Base-by-base conservation (phyloP, 2,888 invertebrate genomes). In the Odontomyia ornata region DNA sequence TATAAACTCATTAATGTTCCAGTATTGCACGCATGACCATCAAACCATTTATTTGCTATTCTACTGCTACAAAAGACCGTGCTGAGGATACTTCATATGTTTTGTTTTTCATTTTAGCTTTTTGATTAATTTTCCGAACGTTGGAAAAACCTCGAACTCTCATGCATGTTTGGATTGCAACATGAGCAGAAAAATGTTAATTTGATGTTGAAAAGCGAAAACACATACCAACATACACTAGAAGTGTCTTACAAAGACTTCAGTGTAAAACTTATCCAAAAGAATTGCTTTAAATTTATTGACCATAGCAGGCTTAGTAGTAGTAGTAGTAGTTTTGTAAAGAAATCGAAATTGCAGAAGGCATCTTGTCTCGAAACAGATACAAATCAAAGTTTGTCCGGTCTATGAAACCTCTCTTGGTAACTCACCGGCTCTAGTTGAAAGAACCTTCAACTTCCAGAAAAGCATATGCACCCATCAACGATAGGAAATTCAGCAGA, bases 1-100 rank as follows among this genome's bases (percentile, higher is more conserved):
- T 21, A 23, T 46, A 30, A n/a, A 69, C 18, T 46, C 47, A 46
- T 47, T 69, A 1, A 1, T 43, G 28, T 57, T 23, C 73, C 36
- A 60, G 60, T 73, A 73, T 73, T 73, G 73, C 73, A 73, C 73
- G 73, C 73, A 73, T 73, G 60, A 57, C 60, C 60, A 73, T 69
- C 69, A 69, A 65, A 30, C 65, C 30, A 62, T 46, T 47, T n/a
- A 11, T 23, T n/a, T 60, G 21, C 21, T 7, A 11, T 11, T 21
- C 47, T 47, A 30, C 25, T 30, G 47, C 25, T 27, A 46, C 46
- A n/a, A 23, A 13, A 46, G 4, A 36, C n/a, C 43, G 18, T 65
- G 18, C 36, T 23, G 23, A 65, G 36, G 65, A 65, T 15, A 64
- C 56, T 43, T 21, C 43, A 18, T 27, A 28, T 27, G 52, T 15